These are phyloP conservation scores for Knipowitschia caucasica DNA, from an alignment of 2,797 vertebrate genomes.

Conservation along the genomic window DNA sequence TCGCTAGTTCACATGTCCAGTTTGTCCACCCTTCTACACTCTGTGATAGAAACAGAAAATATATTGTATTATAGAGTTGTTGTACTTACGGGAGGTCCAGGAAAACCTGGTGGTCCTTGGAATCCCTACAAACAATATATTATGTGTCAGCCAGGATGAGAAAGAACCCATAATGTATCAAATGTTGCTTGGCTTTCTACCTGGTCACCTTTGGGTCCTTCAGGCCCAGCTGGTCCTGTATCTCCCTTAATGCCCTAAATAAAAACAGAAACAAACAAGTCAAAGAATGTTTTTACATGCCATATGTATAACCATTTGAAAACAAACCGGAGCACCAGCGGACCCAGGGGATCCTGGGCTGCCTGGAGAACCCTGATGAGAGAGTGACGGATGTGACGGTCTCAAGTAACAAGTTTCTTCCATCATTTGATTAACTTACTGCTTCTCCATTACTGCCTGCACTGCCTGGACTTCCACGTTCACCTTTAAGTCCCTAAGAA, in stretches of 20 bases:
- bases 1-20: too few species aligned
- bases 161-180: not conserved
- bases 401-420: not conserved
- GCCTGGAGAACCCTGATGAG: slow-evolving; percentile 85
- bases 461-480: slow-evolving; percentile 82
- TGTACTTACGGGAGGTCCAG: slow-evolving; percentile 84
- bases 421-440: slow-evolving; percentile 71
- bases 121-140: slow-evolving; percentile 80
- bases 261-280: slow-evolving; percentile 8
- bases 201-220: slow-evolving; percentile 87
- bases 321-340: slow-evolving; percentile 80
- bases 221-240: slow-evolving; percentile 74
- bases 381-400: not conserved
- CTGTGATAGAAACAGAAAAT: too few species aligned
- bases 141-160: not conserved
- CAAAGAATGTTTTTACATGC: not conserved
- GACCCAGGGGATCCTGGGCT: slow-evolving; percentile 82
- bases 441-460: slow-evolving; percentile 87
- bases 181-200: slow-evolving; percentile 53
- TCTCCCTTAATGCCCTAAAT: slow-evolving; percentile 90
- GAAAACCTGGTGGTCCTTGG: slow-evolving; percentile 90
- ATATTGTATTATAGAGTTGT: not conserved
- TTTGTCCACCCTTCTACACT: too few species aligned
- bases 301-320: slow-evolving; percentile 17
- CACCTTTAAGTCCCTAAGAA: slow-evolving; percentile 87